phyloP scores from a whole-genome alignment of 2,888 invertebrate species.

The Calliopum simillimum region DNA sequence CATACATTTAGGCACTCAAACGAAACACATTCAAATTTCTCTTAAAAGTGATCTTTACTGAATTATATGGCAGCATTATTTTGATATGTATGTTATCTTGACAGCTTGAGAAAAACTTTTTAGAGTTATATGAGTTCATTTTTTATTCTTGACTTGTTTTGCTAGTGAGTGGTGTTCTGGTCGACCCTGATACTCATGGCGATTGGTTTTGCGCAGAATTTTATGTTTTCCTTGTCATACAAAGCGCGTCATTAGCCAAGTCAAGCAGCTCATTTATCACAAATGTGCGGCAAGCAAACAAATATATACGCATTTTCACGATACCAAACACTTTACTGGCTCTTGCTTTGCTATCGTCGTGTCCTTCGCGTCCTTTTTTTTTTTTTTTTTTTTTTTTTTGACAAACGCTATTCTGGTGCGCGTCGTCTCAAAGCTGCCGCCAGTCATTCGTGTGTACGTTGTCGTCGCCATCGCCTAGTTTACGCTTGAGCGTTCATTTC shows the following conservation, averaged over 20 bases:
- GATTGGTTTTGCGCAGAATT: slow-evolving; percentile 14
- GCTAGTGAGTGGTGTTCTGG: neutral
- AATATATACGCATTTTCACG: neutral
- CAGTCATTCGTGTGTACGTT: neutral
- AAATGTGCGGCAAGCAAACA: neutral
- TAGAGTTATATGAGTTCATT: neutral
- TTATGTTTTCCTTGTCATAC: slow-evolving; percentile 31
- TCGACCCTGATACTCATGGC: too few relatives aligned
- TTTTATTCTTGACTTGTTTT: slow-evolving; percentile 15
- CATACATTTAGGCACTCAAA: too few relatives aligned
- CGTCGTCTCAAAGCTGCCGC: neutral
- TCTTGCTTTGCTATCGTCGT: neutral
- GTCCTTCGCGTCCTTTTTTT: neutral
- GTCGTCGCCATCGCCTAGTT: slow-evolving; percentile 19
- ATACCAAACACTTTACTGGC: neutral
- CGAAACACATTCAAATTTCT: too few relatives aligned
- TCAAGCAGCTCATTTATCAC: slow-evolving; percentile 38
- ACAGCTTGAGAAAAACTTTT: too few relatives aligned
- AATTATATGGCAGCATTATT: too few relatives aligned
- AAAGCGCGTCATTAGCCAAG: slow-evolving; percentile 36
- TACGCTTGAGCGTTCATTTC: slow-evolving; percentile 36
- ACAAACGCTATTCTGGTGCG: neutral
- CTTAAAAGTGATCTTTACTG: too few relatives aligned
- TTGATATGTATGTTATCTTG: too few relatives aligned
- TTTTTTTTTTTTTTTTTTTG: neutral